phyloP scores from a whole-genome alignment of 2,113 vertebrate species.

The Erinaceus europaeus region DNA sequence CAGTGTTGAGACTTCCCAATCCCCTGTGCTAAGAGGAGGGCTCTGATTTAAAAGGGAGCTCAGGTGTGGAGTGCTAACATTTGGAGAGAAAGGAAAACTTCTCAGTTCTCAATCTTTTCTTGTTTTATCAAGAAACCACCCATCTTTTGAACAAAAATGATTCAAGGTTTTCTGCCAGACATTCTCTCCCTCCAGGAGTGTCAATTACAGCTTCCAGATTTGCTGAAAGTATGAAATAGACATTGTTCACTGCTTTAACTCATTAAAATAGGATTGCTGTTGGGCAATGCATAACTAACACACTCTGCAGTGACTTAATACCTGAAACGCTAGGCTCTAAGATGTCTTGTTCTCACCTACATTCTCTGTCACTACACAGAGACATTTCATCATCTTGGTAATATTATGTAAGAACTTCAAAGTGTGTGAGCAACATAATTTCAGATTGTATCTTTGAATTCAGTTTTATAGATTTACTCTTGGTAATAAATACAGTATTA shows the following conservation, averaged over 20 bases:
- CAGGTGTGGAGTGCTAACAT: not conserved
- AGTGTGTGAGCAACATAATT: not conserved
- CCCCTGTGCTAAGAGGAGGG: not conserved
- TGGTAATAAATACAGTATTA: not conserved
- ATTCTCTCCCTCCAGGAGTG: no score
- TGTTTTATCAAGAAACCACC: not conserved
- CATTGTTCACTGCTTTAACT: not conserved
- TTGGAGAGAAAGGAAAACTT: not conserved
- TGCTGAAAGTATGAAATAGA: not conserved
- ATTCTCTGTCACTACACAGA: not conserved
- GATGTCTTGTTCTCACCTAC: not conserved
- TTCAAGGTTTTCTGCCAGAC: not conserved
- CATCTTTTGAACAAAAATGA: not conserved
- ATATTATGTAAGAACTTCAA: not conserved
- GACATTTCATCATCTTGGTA: not conserved
- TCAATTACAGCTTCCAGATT: not conserved
- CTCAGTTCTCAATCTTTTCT: not conserved
- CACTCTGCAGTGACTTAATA: no score
- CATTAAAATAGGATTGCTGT: not conserved
- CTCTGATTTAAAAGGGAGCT: no score
- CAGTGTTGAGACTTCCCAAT: accelerated
- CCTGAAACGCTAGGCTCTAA: not conserved
- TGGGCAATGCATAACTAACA: not conserved
- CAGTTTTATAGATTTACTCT: not conserved
- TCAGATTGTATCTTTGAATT: not conserved